Base-by-base conservation (phyloP, 1,140 invertebrate species). In the Sitodiplosis mosellana region DNA sequence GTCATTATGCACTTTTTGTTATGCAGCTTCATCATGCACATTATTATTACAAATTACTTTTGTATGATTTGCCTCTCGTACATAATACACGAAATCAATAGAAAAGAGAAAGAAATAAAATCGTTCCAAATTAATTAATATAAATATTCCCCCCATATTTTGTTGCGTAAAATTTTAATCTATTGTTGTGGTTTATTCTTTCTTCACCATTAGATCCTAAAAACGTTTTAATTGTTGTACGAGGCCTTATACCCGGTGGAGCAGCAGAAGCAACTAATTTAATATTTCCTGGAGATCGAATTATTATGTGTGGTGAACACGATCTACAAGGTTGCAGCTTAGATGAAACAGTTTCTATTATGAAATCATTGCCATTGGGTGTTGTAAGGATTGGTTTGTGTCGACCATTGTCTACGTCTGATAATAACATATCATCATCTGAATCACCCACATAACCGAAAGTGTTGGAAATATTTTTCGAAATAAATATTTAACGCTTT, bases 221-320 rank as follows among this genome's bases (percentile, higher is more conserved):
- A 52, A 83, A 87, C 51, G 92, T 87, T 46, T 87, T 96, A 22
- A 95, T 96, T 61, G 90, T 96, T 22, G 87, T 96, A 48, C 72
- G 90, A 49, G 90, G 86, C 60, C 71, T 96, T 40, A 91, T 96
- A 20, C 89, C 90, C 20, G 87, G 88, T 51, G 87, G 92, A 45
- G 80, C 88, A 21, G 87, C 90, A 22, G 83, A 92, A 67, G 75
- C 79, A 56, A 82, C 89, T 66, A 85, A 89, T 42, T 73, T 85
- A 40, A 77, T 96, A 40, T 85, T 90, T 50, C 90, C 92, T 2
- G 92, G 92, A 19, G 91, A 95, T 65, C 66, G 90, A 41, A 73
- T 94, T 7, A 74, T 94, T 51, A 87, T 82, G 53, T 87, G 94
- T 18, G 92, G 92, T 64, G 82, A 86, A 51, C 77, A 76, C 49